These are phyloP conservation scores for Metridium senile DNA, from an alignment of 92 coral and sea anemone genomes.

Conservation along the genomic window DNA sequence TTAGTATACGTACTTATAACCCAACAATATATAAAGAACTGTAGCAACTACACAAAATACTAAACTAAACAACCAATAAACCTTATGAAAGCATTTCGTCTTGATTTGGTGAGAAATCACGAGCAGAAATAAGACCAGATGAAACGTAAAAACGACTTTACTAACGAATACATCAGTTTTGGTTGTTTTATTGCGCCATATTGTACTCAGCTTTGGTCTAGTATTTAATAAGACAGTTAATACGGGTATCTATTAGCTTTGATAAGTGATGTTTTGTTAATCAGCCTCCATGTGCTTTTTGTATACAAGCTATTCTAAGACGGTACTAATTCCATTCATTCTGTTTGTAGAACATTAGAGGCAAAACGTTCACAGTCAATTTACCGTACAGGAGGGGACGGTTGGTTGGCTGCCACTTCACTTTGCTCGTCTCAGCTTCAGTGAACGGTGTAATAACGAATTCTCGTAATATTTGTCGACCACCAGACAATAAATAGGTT, in stretches of 20 bases:
- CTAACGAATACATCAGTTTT: not conserved
- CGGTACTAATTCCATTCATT: not conserved
- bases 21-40: not conserved
- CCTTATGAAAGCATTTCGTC: not conserved
- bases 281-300: not conserved
- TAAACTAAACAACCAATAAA: not conserved
- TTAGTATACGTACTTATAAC: not conserved
- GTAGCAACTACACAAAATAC: not conserved
- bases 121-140: not conserved
- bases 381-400: not conserved
- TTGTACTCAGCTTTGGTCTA: not conserved
- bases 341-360: too few relatives aligned
- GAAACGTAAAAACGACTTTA: not conserved
- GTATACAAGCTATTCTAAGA: not conserved
- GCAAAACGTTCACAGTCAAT: too few relatives aligned
- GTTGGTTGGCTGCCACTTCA: not conserved
- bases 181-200: too few relatives aligned
- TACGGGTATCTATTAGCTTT: not conserved
- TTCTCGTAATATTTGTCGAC: conserved; percentile 7
- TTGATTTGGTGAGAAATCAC: not conserved
- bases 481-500: not conserved
- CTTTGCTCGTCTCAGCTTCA: not conserved
- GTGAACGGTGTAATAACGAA: conserved; percentile 7
- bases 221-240: not conserved
- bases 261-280: not conserved